phyloP scores from a whole-genome alignment of 2,888 invertebrate genomes.

The Margaritifera margaritifera region DNA sequence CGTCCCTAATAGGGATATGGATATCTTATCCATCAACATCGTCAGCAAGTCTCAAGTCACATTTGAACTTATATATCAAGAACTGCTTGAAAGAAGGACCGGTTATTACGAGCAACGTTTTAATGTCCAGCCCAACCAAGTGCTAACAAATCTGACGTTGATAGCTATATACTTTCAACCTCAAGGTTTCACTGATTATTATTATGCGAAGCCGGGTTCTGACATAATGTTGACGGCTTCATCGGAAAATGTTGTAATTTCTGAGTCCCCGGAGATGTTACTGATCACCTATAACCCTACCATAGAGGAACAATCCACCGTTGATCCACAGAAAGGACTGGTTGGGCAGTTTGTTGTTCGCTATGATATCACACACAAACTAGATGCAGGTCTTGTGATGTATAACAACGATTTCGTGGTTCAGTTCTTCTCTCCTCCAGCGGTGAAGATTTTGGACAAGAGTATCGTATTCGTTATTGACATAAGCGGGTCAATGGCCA shows the following conservation, averaged over 20 bases:
- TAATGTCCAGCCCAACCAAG: slow-evolving; percentile 80
- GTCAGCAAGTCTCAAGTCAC: slow-evolving; percentile 78
- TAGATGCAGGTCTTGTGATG: slow-evolving; percentile 43
- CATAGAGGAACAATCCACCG: slow-evolving; percentile 16
- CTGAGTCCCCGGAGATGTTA: slow-evolving; percentile 7
- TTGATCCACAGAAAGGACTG: slow-evolving; percentile 14
- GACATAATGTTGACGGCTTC: slow-evolving; percentile 4
- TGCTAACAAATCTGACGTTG: slow-evolving; percentile 73
- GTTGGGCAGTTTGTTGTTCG: slow-evolving; percentile 37
- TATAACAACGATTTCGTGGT: slow-evolving; percentile 58
- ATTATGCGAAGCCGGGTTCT: slow-evolving; percentile 25
- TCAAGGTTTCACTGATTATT: slow-evolving; percentile 31
- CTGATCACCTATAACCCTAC: slow-evolving; percentile 32
- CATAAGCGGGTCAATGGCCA: slow-evolving; percentile 84
- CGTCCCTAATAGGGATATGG: slow-evolving; percentile 33
- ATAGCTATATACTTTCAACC: slow-evolving; percentile 27
- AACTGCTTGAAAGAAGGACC: slow-evolving; percentile 79
- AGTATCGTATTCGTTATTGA: slow-evolving; percentile 84
- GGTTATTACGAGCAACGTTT: slow-evolving; percentile 81
- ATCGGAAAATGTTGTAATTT: not conserved
- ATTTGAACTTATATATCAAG: slow-evolving; percentile 83
- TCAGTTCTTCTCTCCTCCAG: slow-evolving; percentile 52
- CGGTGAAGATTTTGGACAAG: slow-evolving; percentile 71
- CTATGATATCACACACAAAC: slow-evolving; percentile 34
- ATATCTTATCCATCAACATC: slow-evolving; percentile 77